A percentile compares a stretch with the other conserved stretches of the same genome.
phyloP scores from a whole-genome alignment of 2,113 vertebrate genomes.

The Eupsittula cactorum region DNA sequence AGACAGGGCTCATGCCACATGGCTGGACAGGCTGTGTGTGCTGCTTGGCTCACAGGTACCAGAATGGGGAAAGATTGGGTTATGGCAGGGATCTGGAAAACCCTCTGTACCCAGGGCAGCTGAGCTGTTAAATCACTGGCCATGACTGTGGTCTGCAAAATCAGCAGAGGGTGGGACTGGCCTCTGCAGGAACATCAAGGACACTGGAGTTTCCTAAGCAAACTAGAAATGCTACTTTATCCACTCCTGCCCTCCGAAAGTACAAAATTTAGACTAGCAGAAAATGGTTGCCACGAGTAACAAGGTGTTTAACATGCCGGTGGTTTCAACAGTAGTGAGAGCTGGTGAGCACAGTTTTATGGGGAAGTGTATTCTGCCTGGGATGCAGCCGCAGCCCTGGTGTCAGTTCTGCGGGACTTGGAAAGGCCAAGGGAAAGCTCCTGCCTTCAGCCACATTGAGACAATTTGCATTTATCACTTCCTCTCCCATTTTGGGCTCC shows the following conservation, averaged over 20 bases:
- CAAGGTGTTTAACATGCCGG: not conserved
- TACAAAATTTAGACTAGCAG: not conserved
- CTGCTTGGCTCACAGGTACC: not conserved
- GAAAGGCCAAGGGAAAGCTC: not conserved
- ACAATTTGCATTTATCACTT: not conserved
- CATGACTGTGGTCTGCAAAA: not conserved
- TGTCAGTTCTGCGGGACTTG: not conserved
- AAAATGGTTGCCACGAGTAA: constrained; percentile 58
- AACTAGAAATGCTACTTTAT: not conserved
- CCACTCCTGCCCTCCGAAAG: not conserved
- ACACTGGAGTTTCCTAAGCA: not conserved
- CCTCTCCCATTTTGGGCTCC: not conserved
- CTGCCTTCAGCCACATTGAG: not conserved
- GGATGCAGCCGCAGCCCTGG: not conserved
- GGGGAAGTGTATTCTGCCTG: not conserved
- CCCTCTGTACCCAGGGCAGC: not conserved
- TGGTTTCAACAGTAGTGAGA: not conserved
- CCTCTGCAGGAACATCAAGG: not conserved
- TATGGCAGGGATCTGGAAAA: not conserved
- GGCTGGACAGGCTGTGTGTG: not conserved
- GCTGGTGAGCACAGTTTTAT: not conserved
- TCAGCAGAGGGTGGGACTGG: not conserved
- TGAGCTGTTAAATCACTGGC: not conserved
- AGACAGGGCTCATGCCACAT: not conserved
- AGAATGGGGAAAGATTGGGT: not conserved